These are phyloP conservation scores for Actinia tenebrosa DNA, from an alignment of 64 coral and sea anemone species.

Conservation along the genomic window DNA sequence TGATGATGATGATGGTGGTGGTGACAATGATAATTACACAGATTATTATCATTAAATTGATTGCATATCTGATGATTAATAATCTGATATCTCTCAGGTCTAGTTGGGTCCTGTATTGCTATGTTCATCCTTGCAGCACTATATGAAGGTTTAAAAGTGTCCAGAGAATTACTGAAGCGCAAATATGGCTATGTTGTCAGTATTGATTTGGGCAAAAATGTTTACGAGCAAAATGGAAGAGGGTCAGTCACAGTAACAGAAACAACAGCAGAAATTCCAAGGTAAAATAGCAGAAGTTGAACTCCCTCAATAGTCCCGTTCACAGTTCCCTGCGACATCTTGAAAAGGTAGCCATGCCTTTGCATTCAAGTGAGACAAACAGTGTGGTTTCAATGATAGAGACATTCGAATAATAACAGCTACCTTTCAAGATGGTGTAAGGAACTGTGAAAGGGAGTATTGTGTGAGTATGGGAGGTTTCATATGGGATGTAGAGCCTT, in stretches of 20 bases:
- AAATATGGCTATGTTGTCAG: conserved; percentile 71
- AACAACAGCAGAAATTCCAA: conserved; percentile 48
- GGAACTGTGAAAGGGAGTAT: too few relatives aligned
- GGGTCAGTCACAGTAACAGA: conserved; percentile 77
- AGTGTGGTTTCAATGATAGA: too few relatives aligned
- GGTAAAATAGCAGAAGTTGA: conserved; percentile 22
- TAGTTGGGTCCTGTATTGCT: conserved; percentile 80
- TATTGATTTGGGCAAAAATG: conserved; percentile 48
- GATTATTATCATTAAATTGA: neutral
- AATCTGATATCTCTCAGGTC: conserved; percentile 32
- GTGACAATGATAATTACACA: too few relatives aligned
- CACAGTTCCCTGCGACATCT: too few relatives aligned
- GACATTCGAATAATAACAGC: too few relatives aligned
- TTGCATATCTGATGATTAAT: neutral
- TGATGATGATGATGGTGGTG: too few relatives aligned
- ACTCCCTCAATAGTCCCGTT: too few relatives aligned
- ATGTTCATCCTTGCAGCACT: conserved; percentile 82
- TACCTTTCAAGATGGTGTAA: too few relatives aligned
- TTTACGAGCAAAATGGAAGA: conserved; percentile 13
- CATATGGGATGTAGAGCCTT: too few relatives aligned
- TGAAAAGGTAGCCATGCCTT: too few relatives aligned
- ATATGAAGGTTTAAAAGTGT: conserved; percentile 94
- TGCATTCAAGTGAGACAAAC: too few relatives aligned
- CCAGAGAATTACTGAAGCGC: conserved; percentile 72
- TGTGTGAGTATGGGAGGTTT: too few relatives aligned